Base-by-base conservation (phyloP, 2,113 vertebrate species). In the Euleptes europaea region DNA sequence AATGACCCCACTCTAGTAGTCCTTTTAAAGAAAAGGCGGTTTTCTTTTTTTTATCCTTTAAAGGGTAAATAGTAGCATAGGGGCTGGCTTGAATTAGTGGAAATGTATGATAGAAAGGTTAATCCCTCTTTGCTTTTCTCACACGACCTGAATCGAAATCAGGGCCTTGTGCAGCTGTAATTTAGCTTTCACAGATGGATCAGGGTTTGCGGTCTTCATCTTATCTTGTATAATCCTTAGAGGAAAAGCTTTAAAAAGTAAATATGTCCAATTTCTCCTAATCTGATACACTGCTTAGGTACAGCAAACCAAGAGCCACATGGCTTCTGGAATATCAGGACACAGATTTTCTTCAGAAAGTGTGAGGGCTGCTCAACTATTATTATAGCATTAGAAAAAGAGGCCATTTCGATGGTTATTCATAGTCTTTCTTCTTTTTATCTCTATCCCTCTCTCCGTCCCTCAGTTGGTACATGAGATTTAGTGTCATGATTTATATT, bases 401-500 rank as follows among this genome's bases (percentile, higher is more conserved):
- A 72, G 65, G 57, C 14, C 12, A 65, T 47, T 79, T 63, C 40
- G 42, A 15, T 33, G 17, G 21, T 31, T 31, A 71, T 1, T 44
- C 10, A 47, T 80, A 73, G 15, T 60, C 70, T 74, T 54, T 63
- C 28, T 5, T 21, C 14, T 19, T 11, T 40, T 47, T 63, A 63
- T 19, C 72, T 17, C 60, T 9, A 14, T 73, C 31, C 47, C 49
- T 38, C 40, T 35, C 31, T 49, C 42, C 35, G 23, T 44, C n/a
- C n/a, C 44, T 63, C 19, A 10, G 5, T 63, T 63, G 60, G 60
- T 28, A 26, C 3, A 10, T 63, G 60, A 28, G 11, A 63, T 78
- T 82, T 76, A 84, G 6, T 78, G 81, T 35, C 84, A 78, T 2
- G 26, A 83, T 88, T 91, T 86, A 63, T 83, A 65, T 81, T 70